phyloP scores from a whole-genome alignment of 1,140 invertebrate species.

The Drosophila equinoxialis region DNA sequence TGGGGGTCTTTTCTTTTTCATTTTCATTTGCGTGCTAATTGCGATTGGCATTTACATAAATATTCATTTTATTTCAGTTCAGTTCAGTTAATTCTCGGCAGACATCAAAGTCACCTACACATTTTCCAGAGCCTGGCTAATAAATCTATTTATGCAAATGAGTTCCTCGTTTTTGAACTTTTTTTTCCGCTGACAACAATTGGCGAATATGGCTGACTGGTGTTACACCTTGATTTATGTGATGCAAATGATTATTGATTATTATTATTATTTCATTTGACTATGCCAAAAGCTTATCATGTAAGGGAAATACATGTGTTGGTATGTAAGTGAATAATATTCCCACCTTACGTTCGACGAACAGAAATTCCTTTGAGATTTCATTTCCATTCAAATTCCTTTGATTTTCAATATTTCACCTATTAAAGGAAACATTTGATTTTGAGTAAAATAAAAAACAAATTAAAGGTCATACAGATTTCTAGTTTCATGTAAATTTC shows the following conservation, averaged over 20 bases:
- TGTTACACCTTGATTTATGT: slow-evolving; percentile 59
- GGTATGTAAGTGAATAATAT: neutral
- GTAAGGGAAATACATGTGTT: neutral
- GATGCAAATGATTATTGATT: slow-evolving; percentile 45
- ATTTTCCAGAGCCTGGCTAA: slow-evolving; percentile 45
- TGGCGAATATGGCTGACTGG: slow-evolving; percentile 14
- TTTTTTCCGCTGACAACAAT: slow-evolving; percentile 49
- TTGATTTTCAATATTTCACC: too few relatives aligned
- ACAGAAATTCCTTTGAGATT: neutral
- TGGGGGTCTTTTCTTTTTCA: slow-evolving; percentile 28
- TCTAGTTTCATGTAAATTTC: neutral
- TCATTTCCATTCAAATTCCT: neutral
- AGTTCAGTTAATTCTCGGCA: slow-evolving; percentile 28
- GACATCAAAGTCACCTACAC: slow-evolving; percentile 55
- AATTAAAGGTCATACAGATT: too few relatives aligned
- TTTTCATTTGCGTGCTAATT: slow-evolving; percentile 68
- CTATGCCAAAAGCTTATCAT: slow-evolving; percentile 58
- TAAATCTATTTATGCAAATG: slow-evolving; percentile 76
- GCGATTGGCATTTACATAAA: slow-evolving; percentile 57
- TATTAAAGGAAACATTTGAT: too few relatives aligned
- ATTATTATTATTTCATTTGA: slow-evolving; percentile 22
- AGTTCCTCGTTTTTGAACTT: slow-evolving; percentile 53
- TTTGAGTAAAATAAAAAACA: too few relatives aligned
- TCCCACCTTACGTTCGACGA: neutral
- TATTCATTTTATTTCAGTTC: slow-evolving; percentile 45